A percentile compares a stretch with the other conserved stretches of the same genome.
phyloP scores from a whole-genome alignment of 2,113 vertebrate genomes.

The Phyllostomus discolor region DNA sequence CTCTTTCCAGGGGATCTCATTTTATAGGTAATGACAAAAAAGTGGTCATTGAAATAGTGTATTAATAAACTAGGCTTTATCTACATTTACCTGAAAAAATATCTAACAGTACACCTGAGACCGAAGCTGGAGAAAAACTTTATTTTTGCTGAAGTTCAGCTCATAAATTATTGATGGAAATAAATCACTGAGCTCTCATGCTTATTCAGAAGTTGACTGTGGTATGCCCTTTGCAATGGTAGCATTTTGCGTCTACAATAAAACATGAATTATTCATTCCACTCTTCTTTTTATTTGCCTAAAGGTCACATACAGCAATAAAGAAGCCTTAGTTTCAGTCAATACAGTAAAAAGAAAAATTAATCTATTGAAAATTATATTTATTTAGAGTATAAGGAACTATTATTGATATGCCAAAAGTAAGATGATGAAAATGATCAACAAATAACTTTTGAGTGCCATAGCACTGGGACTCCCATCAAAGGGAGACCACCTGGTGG shows the following conservation, averaged over 20 bases:
- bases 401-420: not conserved
- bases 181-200: not conserved
- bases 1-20: not conserved
- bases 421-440: not conserved
- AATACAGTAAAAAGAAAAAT: not conserved
- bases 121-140: not conserved
- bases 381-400: not conserved
- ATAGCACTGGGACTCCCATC: too few species aligned
- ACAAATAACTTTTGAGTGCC: not conserved
- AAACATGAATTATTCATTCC: not conserved
- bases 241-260: not conserved
- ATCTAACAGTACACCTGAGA: not conserved
- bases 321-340: not conserved
- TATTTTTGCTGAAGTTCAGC: not conserved
- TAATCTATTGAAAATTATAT: not conserved
- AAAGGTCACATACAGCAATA: not conserved
- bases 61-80: not conserved
- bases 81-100: not conserved
- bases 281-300: not conserved
- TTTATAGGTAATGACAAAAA: not conserved
- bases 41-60: not conserved
- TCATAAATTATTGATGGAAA: not conserved
- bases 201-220: not conserved
- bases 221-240: not conserved
- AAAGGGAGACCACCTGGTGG: not conserved